These are phyloP conservation scores for Dendroctonus ponderosae DNA, from an alignment of 1,140 invertebrate genomes.

Conservation along the genomic window DNA sequence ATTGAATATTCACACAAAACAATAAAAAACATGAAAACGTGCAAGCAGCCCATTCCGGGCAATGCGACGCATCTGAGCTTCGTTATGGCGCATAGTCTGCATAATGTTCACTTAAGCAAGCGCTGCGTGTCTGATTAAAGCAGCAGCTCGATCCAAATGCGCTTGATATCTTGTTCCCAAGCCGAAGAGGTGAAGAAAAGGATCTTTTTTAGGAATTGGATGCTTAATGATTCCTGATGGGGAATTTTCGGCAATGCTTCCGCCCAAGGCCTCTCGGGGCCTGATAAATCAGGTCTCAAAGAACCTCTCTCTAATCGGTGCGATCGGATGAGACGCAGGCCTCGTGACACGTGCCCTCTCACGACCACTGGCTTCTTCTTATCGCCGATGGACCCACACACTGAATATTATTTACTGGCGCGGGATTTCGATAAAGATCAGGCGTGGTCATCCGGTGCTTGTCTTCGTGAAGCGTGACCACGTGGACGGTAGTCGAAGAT, in stretches of 20 bases:
- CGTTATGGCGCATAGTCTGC: neutral
- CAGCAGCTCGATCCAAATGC: constrained; percentile 13
- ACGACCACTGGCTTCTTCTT: constrained; percentile 14
- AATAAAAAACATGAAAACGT: no score
- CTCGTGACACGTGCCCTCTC: constrained; percentile 27
- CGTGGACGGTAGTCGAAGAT: constrained; percentile 31
- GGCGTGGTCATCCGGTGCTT: constrained; percentile 26
- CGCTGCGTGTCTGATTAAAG: constrained; percentile 22
- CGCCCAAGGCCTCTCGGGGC: no score
- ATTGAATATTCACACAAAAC: no score
- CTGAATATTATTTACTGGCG: constrained; percentile 26
- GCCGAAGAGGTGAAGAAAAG: no score
- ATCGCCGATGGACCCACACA: constrained; percentile 19
- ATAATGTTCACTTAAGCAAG: constrained; percentile 21
- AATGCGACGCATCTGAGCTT: constrained; percentile 1
- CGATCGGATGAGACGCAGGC: no score
- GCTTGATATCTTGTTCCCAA: neutral
- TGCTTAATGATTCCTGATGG: no score
- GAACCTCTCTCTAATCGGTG: no score
- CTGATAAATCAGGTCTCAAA: no score
- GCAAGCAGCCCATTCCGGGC: neutral
- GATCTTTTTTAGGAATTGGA: no score
- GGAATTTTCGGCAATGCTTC: no score
- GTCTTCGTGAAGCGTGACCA: constrained; percentile 29
- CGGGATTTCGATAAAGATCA: constrained; percentile 27